Conservation (phyloP, 2,797 vertebrate species). For the Tympanoctomys barrerae region DNA sequence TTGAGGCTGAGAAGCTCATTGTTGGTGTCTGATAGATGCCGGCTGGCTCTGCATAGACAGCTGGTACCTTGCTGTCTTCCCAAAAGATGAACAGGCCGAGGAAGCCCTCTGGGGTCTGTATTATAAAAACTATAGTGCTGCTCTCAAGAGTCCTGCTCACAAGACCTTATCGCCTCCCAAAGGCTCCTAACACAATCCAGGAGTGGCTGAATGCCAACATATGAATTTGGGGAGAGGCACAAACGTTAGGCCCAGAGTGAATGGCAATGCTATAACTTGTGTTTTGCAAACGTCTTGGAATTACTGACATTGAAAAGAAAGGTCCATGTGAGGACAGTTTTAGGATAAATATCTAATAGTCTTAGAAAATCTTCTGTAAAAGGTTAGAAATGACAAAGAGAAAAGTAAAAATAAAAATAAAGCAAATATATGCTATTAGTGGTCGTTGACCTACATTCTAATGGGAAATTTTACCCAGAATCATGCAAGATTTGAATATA, state of each 20-base stretch:
- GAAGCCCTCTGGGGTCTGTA: neutral
- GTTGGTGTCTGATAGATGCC: neutral
- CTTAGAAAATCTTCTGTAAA: neutral
- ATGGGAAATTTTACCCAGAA: neutral
- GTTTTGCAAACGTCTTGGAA: neutral
- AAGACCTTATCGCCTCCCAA: neutral
- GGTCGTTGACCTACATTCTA: neutral
- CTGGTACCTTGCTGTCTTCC: neutral
- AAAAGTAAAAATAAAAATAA: constrained; percentile 42
- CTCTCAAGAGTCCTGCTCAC: neutral
- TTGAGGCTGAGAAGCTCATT: neutral
- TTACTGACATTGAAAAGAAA: neutral
- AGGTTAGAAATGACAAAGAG: neutral
- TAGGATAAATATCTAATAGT: neutral
- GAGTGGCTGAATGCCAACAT: neutral
- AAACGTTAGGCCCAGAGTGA: neutral
- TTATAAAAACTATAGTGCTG: neutral
- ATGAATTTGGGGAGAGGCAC: too few species aligned
- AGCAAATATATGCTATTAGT: neutral
- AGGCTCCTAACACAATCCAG: neutral
- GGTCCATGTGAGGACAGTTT: neutral
- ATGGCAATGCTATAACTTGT: neutral
- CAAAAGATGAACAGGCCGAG: neutral
- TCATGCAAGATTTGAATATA: constrained; percentile 37
- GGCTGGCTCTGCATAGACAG: neutral